These are phyloP conservation scores for Thomomys bottae DNA, from an alignment of 2,113 vertebrate genomes.

Conservation along the genomic window DNA sequence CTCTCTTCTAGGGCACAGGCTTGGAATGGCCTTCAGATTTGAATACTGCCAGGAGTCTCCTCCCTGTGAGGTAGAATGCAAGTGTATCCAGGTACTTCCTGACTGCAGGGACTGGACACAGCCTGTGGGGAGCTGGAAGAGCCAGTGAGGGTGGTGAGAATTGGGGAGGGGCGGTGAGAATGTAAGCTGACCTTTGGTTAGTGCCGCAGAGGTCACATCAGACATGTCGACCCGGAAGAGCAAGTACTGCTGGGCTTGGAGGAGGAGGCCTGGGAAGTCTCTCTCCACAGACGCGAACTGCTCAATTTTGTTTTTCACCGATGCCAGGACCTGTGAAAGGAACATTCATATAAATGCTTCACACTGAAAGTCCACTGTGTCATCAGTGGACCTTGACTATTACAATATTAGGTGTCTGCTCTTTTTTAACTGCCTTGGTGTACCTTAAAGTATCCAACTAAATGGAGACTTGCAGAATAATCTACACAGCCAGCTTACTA, in stretches of 20 bases:
- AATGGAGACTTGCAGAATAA: constrained; percentile 45
- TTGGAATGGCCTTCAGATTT: neutral
- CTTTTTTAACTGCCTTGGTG: constrained; percentile 51
- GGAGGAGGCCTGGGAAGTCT: constrained; percentile 92
- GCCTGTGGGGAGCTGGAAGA: neutral
- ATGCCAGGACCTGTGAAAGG: constrained; percentile 93
- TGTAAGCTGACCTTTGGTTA: constrained; percentile 83
- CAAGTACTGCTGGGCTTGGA: constrained; percentile 94
- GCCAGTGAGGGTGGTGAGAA: too few relatives aligned
- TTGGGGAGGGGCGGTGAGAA: neutral
- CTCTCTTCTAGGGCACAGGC: neutral
- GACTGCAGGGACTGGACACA: neutral
- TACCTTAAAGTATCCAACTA: constrained; percentile 50
- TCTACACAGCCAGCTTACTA: neutral
- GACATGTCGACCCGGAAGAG: constrained; percentile 90
- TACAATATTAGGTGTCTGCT: neutral
- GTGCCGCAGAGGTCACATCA: constrained; percentile 62
- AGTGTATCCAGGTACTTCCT: neutral
- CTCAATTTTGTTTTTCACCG: constrained; percentile 96
- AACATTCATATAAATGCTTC: neutral
- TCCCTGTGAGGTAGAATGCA: neutral
- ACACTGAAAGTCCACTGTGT: neutral
- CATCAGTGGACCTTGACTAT: neutral
- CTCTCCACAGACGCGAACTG: constrained; percentile 89
- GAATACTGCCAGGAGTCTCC: neutral